Percentiles rank a stretch among this genome's conserved stretches.
These are phyloP conservation scores for Noctilio leporinus DNA, from an alignment of 2,113 vertebrate species.

Conservation along the genomic window DNA sequence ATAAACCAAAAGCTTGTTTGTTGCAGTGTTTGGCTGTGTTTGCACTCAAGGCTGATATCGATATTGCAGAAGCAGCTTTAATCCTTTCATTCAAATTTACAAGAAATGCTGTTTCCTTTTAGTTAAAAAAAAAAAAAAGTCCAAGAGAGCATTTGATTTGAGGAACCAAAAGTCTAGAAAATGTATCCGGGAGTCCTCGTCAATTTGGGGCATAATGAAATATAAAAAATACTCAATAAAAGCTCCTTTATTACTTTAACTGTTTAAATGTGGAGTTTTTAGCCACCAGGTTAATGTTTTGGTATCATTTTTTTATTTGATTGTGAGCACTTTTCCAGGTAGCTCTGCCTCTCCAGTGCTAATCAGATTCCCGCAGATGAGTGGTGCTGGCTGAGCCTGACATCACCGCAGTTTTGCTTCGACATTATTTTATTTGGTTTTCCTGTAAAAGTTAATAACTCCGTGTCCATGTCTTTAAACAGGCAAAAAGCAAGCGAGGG, in stretches of 20 bases:
- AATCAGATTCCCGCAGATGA: conserved; percentile 99
- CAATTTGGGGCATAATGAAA: conserved; percentile 85
- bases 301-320: conserved; percentile 94
- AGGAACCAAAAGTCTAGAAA: conserved; percentile 80
- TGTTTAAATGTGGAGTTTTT: conserved; percentile 86
- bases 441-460: conserved; percentile 89
- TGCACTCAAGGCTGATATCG: conserved; percentile 54
- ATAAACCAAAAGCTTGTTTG: conserved; percentile 40
- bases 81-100: conserved; percentile 66
- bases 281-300: conserved; percentile 91
- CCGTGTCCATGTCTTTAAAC: conserved; percentile 73
- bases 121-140: conserved; percentile 57
- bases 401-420: conserved; percentile 81
- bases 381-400: conserved; percentile 84
- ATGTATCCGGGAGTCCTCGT: conserved; percentile 81
- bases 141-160: conserved; percentile 71
- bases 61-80: conserved; percentile 55
- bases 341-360: conserved; percentile 94
- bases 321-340: conserved; percentile 97
- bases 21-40: conserved; percentile 47
- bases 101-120: conserved; percentile 72
- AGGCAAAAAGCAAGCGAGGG: conserved; percentile 73
- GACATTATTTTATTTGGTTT: conserved; percentile 86
- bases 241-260: conserved; percentile 86
- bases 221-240: conserved; percentile 87